Evolutionary conservation across 2,113 vertebrate genomes (phyloP), one percentile per base, ranked within the genome.

Genomic region (Dicentrarchus labrax): DNA sequence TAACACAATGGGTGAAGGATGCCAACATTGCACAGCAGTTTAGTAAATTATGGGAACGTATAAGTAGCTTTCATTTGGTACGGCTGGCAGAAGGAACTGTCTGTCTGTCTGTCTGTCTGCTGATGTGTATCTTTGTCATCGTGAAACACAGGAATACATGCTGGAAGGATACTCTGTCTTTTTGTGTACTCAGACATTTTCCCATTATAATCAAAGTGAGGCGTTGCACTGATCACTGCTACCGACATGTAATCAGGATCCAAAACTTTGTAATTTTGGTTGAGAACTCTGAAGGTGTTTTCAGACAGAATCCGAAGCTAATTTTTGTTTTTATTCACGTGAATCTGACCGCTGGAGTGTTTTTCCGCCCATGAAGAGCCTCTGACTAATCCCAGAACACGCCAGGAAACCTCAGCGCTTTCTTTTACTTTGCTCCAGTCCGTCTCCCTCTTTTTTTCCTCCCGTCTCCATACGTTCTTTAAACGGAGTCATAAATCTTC

Each of bases 1-100:
- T 61, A 83, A 78, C 60, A 83, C 80, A 87, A 72, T 71, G 61
- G 36, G 36, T 60, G 24, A 61, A 83, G 64, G 60, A 57, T 43
- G 51, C 74, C 50, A 45, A 59, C 56, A n/a, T 30, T 19, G n/a
- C 24, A 47, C 47, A 24, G 47, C 38, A 43, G 11, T 64, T 90
- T 71, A 19, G 78, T 74, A 43, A 57, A 15, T 76, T 51, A 54
- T 53, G 61, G 45, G 19, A 65, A 75, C 19, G 11, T 70, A 12
- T 45, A 21, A 77, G 65, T 39, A 30, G 19, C 17, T 71, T 56
- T 73, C 1, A 47, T 38, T 68, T 64, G 0, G 16, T 38, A 1
- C 30, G 19, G 3, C 56, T 8, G 54, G 7, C 38, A 72, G 41
- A 21, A 56, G 24, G 30, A 30, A 30, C 30, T 30, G 30, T 30